A percentile compares a stretch with the other conserved stretches of the same genome.
Evolutionary conservation across 92 coral and sea anemone species (phyloP).

Genomic region (Heliopora coerulea): DNA sequence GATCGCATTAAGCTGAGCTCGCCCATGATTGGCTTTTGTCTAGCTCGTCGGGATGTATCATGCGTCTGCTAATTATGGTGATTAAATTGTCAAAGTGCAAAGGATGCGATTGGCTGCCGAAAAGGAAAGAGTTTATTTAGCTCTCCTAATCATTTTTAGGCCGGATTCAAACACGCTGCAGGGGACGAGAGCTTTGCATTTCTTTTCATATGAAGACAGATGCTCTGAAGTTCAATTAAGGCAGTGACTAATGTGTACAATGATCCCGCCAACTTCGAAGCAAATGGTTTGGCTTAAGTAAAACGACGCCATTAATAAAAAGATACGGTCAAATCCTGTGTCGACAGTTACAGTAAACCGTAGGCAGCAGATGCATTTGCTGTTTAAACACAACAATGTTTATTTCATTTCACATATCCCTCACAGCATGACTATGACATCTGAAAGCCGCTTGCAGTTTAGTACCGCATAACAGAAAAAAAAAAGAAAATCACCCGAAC

Average conservation of each 20-base stretch:
- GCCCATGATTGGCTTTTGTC: constrained; percentile 37
- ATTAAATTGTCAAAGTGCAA: constrained; percentile 36
- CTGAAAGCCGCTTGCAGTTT: constrained; percentile 20
- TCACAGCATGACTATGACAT: constrained; percentile 42
- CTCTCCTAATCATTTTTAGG: constrained; percentile 36
- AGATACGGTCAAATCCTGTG: background rate
- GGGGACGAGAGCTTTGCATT: constrained; percentile 23
- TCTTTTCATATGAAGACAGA: constrained; percentile 31
- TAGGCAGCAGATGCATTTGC: constrained; percentile 36
- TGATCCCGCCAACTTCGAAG: constrained; percentile 3
- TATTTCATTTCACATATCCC: constrained; percentile 28
- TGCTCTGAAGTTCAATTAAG: constrained; percentile 38
- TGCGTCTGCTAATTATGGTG: constrained; percentile 38
- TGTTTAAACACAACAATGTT: constrained; percentile 37
- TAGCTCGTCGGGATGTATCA: constrained; percentile 26
- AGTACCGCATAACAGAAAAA: background rate
- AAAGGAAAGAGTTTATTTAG: constrained; percentile 36
- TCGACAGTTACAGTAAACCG: background rate
- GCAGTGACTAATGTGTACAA: background rate
- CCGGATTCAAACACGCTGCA: constrained; percentile 42
- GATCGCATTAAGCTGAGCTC: constrained; percentile 25
- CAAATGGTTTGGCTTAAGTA: constrained; percentile 6
- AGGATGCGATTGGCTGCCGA: constrained; percentile 20
- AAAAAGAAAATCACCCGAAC: background rate
- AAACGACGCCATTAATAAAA: background rate